Conservation (phyloP, 35 echinoderm and acorn worm species). For the Apostichopus japonicus region DNA sequence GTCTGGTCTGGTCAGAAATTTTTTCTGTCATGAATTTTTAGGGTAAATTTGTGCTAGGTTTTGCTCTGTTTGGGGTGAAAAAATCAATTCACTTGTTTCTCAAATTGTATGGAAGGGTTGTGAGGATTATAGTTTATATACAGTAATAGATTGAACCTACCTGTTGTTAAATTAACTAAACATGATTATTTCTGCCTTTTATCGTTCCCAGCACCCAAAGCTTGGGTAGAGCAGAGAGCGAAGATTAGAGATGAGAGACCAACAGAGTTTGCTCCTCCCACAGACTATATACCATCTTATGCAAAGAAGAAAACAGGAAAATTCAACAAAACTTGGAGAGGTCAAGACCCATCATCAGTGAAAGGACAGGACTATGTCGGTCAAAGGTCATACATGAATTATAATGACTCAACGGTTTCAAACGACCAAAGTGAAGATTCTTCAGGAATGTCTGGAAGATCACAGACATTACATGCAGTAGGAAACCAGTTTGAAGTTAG, state of each 20-base stretch:
- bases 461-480: neutral
- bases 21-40: too few relatives aligned
- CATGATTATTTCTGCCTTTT: too few relatives aligned
- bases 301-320: slow-evolving; percentile 16
- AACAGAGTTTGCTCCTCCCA: slow-evolving; percentile 83
- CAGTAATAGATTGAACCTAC: too few relatives aligned
- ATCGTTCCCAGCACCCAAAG: slow-evolving; percentile 33
- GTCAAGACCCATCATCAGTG: neutral
- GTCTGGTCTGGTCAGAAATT: too few relatives aligned
- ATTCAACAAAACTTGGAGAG: neutral
- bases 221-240: slow-evolving; percentile 63
- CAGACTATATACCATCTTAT: neutral
- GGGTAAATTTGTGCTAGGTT: too few relatives aligned
- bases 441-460: neutral
- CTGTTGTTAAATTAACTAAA: too few relatives aligned
- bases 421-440: neutral
- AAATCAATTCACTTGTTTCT: too few relatives aligned
- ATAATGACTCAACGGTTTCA: neutral
- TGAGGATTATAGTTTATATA: too few relatives aligned
- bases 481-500: neutral
- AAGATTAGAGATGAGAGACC: slow-evolving; percentile 70
- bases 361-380: neutral
- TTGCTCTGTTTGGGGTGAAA: too few relatives aligned
- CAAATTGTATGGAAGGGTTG: too few relatives aligned
- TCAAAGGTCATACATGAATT: neutral